Evolutionary conservation across 1,140 invertebrate species (phyloP).

Genomic region (Magallana ariakensis): DNA sequence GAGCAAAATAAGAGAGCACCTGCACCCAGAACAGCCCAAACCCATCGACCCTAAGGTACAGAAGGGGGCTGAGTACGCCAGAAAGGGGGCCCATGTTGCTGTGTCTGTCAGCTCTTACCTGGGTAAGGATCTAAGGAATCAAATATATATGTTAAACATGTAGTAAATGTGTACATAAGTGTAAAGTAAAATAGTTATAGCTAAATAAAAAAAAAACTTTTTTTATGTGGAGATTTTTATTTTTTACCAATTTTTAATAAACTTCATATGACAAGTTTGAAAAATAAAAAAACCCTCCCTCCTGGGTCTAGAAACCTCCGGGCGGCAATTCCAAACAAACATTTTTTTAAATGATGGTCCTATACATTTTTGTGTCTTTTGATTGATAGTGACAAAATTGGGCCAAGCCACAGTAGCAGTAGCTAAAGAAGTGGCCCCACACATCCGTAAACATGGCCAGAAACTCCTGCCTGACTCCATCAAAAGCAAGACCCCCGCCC

Average conservation of each 20-base stretch:
- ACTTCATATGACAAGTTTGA: no score
- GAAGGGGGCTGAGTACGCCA: conserved; percentile 83
- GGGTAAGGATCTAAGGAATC: conserved; percentile 61
- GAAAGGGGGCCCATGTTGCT: conserved; percentile 82
- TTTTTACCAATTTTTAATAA: no score
- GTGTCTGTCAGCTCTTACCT: conserved; percentile 80
- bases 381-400: conserved; percentile 82
- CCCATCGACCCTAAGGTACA: conserved; percentile 72
- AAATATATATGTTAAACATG: not conserved
- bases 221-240: no score
- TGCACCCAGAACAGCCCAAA: conserved; percentile 77
- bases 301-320: no score
- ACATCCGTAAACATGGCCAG: conserved; percentile 84
- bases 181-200: no score
- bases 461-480: conserved; percentile 81
- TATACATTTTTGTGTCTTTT: no score
- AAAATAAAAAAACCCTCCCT: no score
- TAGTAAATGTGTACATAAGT: no score
- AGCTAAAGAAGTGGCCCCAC: conserved; percentile 84
- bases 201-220: no score
- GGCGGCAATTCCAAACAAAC: no score
- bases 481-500: conserved; percentile 77
- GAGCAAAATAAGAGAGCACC: conserved; percentile 82
- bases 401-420: conserved; percentile 84
- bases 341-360: no score